Evolutionary conservation across 2,888 invertebrate genomes (phyloP).

Genomic region (Lithophane ornitopus): DNA sequence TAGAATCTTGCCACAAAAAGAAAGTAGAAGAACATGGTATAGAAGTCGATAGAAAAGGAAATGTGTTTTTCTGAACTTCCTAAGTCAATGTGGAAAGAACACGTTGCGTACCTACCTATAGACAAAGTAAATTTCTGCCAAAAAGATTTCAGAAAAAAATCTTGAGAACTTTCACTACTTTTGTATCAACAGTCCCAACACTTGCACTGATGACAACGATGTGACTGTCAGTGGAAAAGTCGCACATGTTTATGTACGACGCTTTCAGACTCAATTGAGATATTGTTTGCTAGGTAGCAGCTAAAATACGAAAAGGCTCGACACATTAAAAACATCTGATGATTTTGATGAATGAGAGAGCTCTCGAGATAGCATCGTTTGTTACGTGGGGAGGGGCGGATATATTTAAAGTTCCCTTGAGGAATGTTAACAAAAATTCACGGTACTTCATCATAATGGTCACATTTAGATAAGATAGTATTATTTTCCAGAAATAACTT

Average conservation of each 20-base stretch:
- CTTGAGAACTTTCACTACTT: conserved; percentile 18
- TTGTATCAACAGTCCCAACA: neutral
- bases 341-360: conserved; percentile 44
- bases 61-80: neutral
- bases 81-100: neutral
- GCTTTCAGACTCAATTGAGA: neutral
- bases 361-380: conserved; percentile 22
- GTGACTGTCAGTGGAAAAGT: neutral
- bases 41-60: neutral
- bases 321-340: neutral
- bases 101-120: neutral
- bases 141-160: conserved; percentile 9
- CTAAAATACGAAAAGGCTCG: conserved; percentile 1
- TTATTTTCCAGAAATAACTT: neutral
- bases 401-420: neutral
- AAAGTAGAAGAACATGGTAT: neutral
- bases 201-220: neutral
- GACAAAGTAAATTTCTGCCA: neutral
- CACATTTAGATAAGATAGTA: conserved; percentile 1
- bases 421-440: conserved; percentile 7
- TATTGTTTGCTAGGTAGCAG: neutral
- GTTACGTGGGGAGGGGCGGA: neutral
- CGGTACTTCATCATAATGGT: conserved; percentile 8
- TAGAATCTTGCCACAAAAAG: neutral
- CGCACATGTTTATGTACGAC: neutral